Evolutionary conservation across 2,888 invertebrate genomes (phyloP).

Genomic region (Chelonus formosanus): DNA sequence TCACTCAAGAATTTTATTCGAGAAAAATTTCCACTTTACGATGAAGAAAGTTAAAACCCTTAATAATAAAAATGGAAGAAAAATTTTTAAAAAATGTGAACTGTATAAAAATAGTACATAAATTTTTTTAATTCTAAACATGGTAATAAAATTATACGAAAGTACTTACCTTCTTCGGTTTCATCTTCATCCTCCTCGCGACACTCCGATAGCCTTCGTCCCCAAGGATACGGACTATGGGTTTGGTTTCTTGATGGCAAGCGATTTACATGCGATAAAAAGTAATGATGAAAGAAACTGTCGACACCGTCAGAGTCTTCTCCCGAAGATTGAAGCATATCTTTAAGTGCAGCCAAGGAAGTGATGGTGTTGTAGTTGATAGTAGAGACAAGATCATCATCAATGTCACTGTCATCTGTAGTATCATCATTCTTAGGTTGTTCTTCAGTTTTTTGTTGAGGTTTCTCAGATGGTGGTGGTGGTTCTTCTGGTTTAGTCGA

Average conservation of each 20-base stretch:
- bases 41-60: too few species aligned
- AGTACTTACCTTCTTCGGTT: slow-evolving; percentile 58
- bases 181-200: slow-evolving; percentile 86
- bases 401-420: slow-evolving; percentile 71
- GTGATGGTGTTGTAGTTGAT: slow-evolving; percentile 78
- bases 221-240: slow-evolving; percentile 64
- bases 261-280: slow-evolving; percentile 77
- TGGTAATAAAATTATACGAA: too few species aligned
- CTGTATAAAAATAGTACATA: too few species aligned
- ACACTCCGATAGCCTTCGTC: slow-evolving; percentile 78
- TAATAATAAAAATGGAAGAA: background rate
- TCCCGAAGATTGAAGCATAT: slow-evolving; percentile 72
- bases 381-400: slow-evolving; percentile 73
- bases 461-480: slow-evolving; percentile 28
- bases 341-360: slow-evolving; percentile 74
- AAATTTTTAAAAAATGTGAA: background rate
- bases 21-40: too few species aligned
- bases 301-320: slow-evolving; percentile 69
- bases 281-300: slow-evolving; percentile 77
- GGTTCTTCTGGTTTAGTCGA: slow-evolving; percentile 43
- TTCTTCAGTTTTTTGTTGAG: slow-evolving; percentile 41
- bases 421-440: slow-evolving; percentile 54
- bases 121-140: too few species aligned
- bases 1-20: too few species aligned
- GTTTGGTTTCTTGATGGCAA: slow-evolving; percentile 72